phyloP scores from a whole-genome alignment of 1,140 invertebrate genomes.

The Sitobion miscanthi region DNA sequence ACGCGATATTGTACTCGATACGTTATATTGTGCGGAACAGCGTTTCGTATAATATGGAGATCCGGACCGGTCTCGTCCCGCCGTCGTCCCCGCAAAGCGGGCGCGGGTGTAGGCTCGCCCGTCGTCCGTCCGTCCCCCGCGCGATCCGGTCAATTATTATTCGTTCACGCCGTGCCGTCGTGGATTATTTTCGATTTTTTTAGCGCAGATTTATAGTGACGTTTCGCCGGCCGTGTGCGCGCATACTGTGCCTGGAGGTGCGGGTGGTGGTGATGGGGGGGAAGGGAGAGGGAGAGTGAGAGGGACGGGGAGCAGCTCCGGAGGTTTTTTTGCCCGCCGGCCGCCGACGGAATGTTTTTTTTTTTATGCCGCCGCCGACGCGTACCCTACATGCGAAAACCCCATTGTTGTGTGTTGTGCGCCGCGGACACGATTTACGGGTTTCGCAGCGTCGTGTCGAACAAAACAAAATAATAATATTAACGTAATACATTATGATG shows the following conservation, averaged over 20 bases:
- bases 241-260: background rate
- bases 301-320: background rate
- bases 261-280: background rate
- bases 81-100: background rate
- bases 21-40: background rate
- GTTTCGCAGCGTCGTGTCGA: background rate
- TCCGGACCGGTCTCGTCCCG: constrained; percentile 12
- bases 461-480: background rate
- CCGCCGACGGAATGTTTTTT: constrained; percentile 43
- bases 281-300: too few species aligned
- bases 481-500: background rate
- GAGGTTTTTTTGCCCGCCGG: background rate
- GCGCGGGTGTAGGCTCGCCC: background rate
- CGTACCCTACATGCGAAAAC: background rate
- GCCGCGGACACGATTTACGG: constrained; percentile 28
- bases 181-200: constrained; percentile 14
- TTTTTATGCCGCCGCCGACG: constrained; percentile 2
- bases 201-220: constrained; percentile 16
- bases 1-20: too few species aligned
- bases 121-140: background rate
- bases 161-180: background rate
- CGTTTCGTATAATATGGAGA: constrained; percentile 20
- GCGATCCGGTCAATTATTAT: background rate
- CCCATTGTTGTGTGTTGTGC: constrained; percentile 6
- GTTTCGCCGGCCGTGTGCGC: background rate